Percentiles rank a stretch among this genome's conserved stretches.
Conservation (phyloP, 2,888 invertebrate species). For the Hermodice carunculata region DNA sequence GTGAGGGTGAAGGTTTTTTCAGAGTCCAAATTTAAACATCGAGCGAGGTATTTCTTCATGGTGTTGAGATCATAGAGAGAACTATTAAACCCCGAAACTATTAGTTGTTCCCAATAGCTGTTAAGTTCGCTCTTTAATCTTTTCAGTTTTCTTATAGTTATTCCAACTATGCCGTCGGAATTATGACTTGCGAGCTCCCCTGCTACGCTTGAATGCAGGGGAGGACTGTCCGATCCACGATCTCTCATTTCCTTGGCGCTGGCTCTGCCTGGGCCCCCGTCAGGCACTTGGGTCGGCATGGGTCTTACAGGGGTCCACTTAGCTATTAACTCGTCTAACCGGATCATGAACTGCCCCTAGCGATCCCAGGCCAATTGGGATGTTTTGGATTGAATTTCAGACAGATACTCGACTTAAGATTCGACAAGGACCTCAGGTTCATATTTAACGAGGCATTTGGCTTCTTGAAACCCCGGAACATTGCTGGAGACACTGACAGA, state of each 20-base stretch:
- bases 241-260: too few species aligned
- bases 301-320: too few species aligned
- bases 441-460: neutral
- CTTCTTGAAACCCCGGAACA: neutral
- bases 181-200: too few species aligned
- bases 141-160: too few species aligned
- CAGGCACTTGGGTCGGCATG: too few species aligned
- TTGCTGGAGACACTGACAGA: neutral
- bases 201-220: too few species aligned
- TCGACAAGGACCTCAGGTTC: neutral
- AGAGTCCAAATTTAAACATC: neutral
- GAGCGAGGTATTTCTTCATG: conserved; percentile 2
- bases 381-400: neutral
- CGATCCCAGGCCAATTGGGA: neutral
- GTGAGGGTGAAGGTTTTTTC: neutral
- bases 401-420: neutral
- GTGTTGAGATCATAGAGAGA: conserved; percentile 6
- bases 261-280: too few species aligned
- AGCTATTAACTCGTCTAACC: too few species aligned
- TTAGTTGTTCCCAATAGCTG: neutral
- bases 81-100: neutral
- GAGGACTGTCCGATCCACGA: too few species aligned
- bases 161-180: too few species aligned
- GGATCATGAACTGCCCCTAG: too few species aligned
- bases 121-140: neutral